phyloP scores from a whole-genome alignment of 2,113 vertebrate genomes.

The Sylvicapra grimmia region DNA sequence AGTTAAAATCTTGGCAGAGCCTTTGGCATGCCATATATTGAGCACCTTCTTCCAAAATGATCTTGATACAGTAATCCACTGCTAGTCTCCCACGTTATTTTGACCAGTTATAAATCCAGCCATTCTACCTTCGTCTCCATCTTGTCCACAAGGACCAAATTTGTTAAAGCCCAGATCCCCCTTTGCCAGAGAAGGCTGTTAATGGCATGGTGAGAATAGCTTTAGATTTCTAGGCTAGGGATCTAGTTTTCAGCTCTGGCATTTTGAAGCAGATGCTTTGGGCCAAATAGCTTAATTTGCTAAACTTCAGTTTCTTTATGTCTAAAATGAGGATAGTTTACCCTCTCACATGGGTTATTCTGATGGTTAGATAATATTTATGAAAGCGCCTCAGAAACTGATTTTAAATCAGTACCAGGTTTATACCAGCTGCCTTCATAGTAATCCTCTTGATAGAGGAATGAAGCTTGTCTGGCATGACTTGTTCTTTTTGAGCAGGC shows the following conservation, averaged over 20 bases:
- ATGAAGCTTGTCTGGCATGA: neutral
- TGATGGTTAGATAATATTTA: slow-evolving; percentile 19
- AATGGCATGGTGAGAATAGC: neutral
- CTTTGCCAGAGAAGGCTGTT: neutral
- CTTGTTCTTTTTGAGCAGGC: slow-evolving; percentile 30
- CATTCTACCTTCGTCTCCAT: neutral
- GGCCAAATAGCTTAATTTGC: slow-evolving; percentile 17
- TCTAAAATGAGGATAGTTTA: too few relatives aligned
- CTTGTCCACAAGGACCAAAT: neutral
- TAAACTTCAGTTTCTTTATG: slow-evolving; percentile 10
- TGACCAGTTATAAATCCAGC: neutral
- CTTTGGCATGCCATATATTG: neutral
- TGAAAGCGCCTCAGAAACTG: neutral
- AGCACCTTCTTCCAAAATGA: neutral
- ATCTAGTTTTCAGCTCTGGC: neutral
- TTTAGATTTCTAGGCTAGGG: neutral
- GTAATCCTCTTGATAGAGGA: neutral
- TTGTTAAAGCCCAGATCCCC: neutral
- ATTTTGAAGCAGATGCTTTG: slow-evolving; percentile 15
- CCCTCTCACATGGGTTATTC: neutral
- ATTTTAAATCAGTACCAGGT: neutral
- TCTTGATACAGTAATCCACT: neutral
- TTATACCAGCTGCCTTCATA: neutral
- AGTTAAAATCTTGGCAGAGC: slow-evolving; percentile 4
- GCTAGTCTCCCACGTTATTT: neutral